These are phyloP conservation scores for Amphimallon solstitiale DNA, from an alignment of 2,888 invertebrate genomes.

Conservation along the genomic window DNA sequence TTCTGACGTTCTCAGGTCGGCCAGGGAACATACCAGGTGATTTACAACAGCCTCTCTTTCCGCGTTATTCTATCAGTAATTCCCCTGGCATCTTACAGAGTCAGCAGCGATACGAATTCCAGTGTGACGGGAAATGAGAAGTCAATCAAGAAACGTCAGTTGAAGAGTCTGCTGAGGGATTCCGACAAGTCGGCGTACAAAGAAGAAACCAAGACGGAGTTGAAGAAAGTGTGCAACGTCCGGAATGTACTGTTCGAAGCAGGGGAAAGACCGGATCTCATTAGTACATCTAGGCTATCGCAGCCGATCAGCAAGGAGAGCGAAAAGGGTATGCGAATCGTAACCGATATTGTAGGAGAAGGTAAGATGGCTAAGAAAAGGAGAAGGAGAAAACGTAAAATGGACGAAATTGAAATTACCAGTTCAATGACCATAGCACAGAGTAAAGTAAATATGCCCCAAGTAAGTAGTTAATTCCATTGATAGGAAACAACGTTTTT, in stretches of 20 bases:
- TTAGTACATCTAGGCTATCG: not conserved
- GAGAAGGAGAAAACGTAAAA: constrained; percentile 16
- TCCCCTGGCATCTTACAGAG: not conserved
- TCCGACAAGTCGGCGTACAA: not conserved
- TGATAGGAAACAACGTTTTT: too few species aligned
- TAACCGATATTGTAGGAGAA: not conserved
- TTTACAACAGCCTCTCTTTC: not conserved
- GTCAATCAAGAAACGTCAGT: not conserved
- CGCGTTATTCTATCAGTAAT: not conserved
- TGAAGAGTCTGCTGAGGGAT: not conserved
- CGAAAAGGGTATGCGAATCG: too few species aligned
- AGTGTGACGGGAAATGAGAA: constrained; percentile 5
- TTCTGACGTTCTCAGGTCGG: not conserved
- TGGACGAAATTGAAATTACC: constrained; percentile 6
- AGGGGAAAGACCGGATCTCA: not conserved
- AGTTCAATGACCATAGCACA: constrained; percentile 7
- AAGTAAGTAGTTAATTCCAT: too few species aligned
- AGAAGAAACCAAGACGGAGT: not conserved
- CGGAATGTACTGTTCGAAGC: not conserved
- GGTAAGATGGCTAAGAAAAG: not conserved
- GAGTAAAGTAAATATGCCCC: not conserved
- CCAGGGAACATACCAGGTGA: not conserved
- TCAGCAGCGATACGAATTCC: constrained; percentile 24
- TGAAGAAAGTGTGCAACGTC: constrained; percentile 5
- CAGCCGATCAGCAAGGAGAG: not conserved